Conservation (phyloP, 2,888 invertebrate genomes). For the Andrena trimmerana region DNA sequence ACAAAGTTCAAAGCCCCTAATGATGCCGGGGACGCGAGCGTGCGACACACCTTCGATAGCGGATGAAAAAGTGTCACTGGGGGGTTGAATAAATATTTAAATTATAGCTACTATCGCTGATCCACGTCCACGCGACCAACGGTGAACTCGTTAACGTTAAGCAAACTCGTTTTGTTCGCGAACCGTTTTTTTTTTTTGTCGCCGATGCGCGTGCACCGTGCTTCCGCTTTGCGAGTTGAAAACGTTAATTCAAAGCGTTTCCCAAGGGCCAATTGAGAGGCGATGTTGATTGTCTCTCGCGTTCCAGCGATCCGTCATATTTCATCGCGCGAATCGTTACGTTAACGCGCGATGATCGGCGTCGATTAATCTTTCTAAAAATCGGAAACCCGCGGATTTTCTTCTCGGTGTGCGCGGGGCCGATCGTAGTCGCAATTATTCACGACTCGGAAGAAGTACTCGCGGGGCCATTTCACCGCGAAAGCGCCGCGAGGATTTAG, state of each 20-base stretch:
- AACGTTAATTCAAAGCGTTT: slow-evolving; percentile 23
- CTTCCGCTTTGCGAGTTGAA: not conserved
- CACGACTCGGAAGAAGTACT: not conserved
- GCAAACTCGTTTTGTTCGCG: slow-evolving; percentile 18
- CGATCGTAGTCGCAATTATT: not conserved
- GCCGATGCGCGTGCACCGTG: not conserved
- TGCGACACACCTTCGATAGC: not conserved
- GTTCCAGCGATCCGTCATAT: not conserved
- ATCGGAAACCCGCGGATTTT: no score
- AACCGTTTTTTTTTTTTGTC: not conserved
- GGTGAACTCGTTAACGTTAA: slow-evolving; percentile 21
- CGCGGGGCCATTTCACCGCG: not conserved
- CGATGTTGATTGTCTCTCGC: not conserved
- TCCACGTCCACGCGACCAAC: not conserved
- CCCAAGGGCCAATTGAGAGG: not conserved
- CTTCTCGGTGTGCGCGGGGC: no score
- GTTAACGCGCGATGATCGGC: not conserved
- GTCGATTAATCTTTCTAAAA: slow-evolving; percentile 6
- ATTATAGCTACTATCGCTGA: not conserved
- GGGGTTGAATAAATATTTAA: slow-evolving; percentile 8
- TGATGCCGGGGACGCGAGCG: not conserved
- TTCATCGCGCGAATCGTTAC: not conserved
- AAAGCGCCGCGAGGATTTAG: not conserved
- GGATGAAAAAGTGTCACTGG: no score
- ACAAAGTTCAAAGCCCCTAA: not conserved